Base-by-base conservation (phyloP, 2,797 vertebrate genomes). In the Staurois parvus region DNA sequence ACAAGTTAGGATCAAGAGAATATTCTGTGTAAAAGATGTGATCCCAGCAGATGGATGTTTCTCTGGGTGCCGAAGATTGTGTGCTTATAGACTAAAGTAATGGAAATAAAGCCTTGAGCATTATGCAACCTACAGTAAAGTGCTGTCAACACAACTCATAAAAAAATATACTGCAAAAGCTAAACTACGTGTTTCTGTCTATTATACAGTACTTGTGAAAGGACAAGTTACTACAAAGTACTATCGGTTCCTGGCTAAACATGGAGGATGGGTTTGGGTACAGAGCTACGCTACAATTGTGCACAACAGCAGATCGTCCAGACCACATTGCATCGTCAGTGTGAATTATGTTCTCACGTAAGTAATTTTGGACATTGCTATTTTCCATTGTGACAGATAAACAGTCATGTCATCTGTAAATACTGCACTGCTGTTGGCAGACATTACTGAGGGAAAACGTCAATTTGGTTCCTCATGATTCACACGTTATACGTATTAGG, bases 261-360 rank as follows among this genome's bases (percentile, higher is more conserved):
- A 95, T 21, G 98, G 98, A 0, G 98, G 98, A 91, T 99, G 98
- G 98, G 98, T 99, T 2, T 99, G 98, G 98, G 96, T 99, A 34
- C 98, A 99, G 94, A 99, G 98, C 90, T 98, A 99, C 9, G 97
- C 98, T 78, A 98, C 98, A 88, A 98, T 99, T 62, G 97, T 98
- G 17, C 97, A 99, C 96, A 99, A 99, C 94, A 99, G 97, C 91
- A 96, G 98, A 86, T 99, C 98, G 0, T 99, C 98, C 19, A 92
- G 98, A 88, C 98, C 98, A 0, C 98, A 99, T 93, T 99, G 98
- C 89, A 98, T 99, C 68, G 98, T 99, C 95, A 99, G 98, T 72
- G 97, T 99, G 89, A 99, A 99, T 95, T 99, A 99, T 0, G 98
- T 99, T 24, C 97, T 99, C 90, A 99, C 98, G 97, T 99, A 93